These are phyloP conservation scores for Genyomyrus donnyi DNA, from an alignment of 2,113 vertebrate species.

Conservation along the genomic window DNA sequence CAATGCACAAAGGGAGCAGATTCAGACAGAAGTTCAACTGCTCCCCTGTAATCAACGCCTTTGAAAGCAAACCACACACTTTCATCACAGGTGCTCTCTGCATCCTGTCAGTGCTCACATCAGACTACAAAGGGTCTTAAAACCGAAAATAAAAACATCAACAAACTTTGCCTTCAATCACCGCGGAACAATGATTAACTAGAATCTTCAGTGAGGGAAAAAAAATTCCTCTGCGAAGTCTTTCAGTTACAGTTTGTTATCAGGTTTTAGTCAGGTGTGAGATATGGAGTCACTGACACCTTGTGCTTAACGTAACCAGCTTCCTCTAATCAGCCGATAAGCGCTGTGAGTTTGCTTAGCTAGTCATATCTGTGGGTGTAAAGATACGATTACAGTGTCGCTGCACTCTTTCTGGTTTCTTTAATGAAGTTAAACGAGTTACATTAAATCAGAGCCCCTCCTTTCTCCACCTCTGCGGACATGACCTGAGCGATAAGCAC, in stretches of 20 bases:
- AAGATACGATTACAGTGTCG: neutral
- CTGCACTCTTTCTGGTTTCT: neutral
- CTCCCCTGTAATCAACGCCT: no score
- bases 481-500: no score
- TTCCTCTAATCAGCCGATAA: slow-evolving; percentile 1
- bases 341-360: neutral
- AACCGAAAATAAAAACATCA: slow-evolving; percentile 20
- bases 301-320: slow-evolving; percentile 4
- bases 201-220: slow-evolving; percentile 9
- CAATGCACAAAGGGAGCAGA: neutral
- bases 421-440: neutral
- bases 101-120: neutral
- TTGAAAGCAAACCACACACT: neutral
- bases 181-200: slow-evolving; percentile 40
- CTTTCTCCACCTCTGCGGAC: neutral
- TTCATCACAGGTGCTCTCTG: neutral
- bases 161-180: neutral
- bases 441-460: neutral
- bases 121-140: neutral
- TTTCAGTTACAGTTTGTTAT: slow-evolving; percentile 14
- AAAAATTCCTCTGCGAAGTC: slow-evolving; percentile 14
- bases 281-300: slow-evolving; percentile 18
- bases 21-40: neutral
- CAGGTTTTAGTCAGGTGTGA: slow-evolving; percentile 29
- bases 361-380: neutral